Conservation (phyloP, 2,113 vertebrate species). For the Rhipidura dahli region DNA sequence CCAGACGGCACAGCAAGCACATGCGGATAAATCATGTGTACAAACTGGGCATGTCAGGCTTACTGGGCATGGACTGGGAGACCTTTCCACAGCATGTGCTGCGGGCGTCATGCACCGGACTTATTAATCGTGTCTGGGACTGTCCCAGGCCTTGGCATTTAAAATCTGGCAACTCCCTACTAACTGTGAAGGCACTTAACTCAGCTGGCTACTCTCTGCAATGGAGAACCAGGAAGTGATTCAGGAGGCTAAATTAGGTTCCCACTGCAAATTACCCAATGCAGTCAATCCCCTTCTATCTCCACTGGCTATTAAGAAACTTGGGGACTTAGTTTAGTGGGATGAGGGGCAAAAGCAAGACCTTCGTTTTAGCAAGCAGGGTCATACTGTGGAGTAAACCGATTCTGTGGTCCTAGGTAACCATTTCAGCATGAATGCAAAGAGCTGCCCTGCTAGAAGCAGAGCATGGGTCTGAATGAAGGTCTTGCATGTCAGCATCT, state of each 20-base stretch:
- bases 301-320: neutral
- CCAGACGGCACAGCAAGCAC: rapidly evolving
- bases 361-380: neutral
- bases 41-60: neutral
- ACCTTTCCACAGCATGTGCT: neutral
- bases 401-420: neutral
- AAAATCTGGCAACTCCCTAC: neutral
- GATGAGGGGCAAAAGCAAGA: neutral
- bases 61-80: neutral
- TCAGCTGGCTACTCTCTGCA: neutral
- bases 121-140: neutral
- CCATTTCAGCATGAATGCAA: neutral
- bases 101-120: rapidly evolving
- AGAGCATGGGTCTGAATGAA: neutral
- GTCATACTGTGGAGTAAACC: neutral
- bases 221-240: neutral
- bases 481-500: neutral
- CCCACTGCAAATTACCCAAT: neutral
- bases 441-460: neutral
- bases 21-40: neutral
- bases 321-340: neutral
- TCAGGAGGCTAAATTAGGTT: neutral
- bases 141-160: neutral
- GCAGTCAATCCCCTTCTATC: rapidly evolving
- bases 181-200: neutral